Base-by-base conservation (phyloP, 2,888 invertebrate genomes). In the Epistrophe eligans region DNA sequence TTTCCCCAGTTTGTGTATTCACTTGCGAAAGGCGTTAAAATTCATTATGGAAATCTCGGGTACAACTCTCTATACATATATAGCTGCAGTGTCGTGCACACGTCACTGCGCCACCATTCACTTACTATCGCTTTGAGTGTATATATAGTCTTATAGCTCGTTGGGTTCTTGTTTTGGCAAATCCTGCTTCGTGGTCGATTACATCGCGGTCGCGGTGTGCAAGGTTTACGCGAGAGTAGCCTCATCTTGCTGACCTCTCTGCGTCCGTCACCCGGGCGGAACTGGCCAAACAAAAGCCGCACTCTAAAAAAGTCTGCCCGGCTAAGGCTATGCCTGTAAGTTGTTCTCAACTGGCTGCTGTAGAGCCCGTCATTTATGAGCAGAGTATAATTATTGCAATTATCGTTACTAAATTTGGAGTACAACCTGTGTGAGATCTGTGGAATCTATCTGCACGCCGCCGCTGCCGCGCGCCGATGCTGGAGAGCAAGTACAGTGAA, bases 11-110 rank as follows among this genome's bases (percentile, higher is more conserved):
- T 55, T 55, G 40, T 70, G 52, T 73, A 79, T 35, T 60, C 50
- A 82, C 77, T 82, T 85, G 87, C 87, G 87, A 87, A 87, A 87
- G 87, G 87, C 87, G 87, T 87, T 87, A 83, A 87, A 87, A 87
- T 87, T 87, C 87, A 87, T 87, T 83, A 87, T 83, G 83, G 87
- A 79, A 74, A 79, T 83, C 79, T 87, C 72, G 83, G 76, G 76
- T 87, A 81, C 66, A 73, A 64, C 79, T 66, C 82, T 52, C 50
- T 60, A 35, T 60, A 35, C 9, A 43, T 60, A 35, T 60, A 35
- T 35, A 43, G 62, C 9, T 50, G 13, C 50, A 15, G 50, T 66
- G 40, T 58, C 58, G 64, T 58, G 64, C 57, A 17, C 60, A 60
- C 82, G 77, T 77, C 77, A 77, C 72, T 50, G 17, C 32, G 70